Conservation (phyloP, 2,797 vertebrate genomes). For the Linurgus olivaceus region DNA sequence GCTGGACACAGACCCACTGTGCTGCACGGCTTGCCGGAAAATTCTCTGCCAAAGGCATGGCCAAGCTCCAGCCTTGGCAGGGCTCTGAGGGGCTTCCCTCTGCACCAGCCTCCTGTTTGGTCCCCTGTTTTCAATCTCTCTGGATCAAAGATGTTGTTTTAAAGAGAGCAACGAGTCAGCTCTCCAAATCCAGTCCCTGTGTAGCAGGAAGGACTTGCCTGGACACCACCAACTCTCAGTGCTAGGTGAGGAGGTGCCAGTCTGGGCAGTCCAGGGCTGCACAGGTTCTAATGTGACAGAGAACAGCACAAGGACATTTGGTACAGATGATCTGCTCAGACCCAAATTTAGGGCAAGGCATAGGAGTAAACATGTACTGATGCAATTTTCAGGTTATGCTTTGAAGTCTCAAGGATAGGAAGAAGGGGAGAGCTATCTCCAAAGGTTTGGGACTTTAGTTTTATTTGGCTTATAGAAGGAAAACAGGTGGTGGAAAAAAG, state of each 20-base stretch:
- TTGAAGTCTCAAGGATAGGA: background rate
- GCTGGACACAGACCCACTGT: background rate
- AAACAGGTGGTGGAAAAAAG: background rate
- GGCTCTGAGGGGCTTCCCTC: background rate
- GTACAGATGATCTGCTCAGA: background rate
- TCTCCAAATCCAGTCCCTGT: background rate
- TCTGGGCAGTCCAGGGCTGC: rapidly evolving
- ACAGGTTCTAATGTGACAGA: background rate
- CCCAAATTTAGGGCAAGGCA: background rate
- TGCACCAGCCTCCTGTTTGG: rapidly evolving
- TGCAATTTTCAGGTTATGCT: background rate
- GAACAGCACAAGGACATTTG: background rate
- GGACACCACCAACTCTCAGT: background rate
- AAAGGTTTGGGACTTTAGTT: no score
- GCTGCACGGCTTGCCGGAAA: rapidly evolving
- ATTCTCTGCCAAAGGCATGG: background rate
- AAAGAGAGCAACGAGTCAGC: background rate
- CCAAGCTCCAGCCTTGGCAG: background rate
- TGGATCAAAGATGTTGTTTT: background rate
- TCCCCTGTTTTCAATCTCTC: background rate
- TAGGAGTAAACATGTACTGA: background rate
- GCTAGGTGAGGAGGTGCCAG: background rate
- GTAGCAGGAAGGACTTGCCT: background rate
- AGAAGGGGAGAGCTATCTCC: background rate
- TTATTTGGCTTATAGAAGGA: background rate